phyloP scores from a whole-genome alignment of 2,888 invertebrate species.

The Cheilosia pagana region DNA sequence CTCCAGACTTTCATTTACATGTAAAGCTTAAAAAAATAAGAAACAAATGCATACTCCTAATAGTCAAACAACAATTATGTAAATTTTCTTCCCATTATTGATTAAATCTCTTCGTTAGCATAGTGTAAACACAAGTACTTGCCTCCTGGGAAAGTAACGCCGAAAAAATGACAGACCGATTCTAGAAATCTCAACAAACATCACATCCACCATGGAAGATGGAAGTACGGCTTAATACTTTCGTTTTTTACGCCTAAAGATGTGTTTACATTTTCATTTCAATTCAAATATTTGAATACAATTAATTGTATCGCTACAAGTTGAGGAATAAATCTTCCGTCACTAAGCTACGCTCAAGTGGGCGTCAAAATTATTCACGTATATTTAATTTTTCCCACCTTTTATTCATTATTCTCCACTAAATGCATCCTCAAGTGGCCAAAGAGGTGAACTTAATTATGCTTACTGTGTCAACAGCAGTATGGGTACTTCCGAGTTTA shows the following conservation, averaged over 20 bases:
- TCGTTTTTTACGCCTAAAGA: slow-evolving; percentile 37
- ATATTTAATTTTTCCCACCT: neutral
- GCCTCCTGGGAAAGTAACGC: slow-evolving; percentile 23
- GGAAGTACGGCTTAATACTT: slow-evolving; percentile 12
- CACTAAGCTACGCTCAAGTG: slow-evolving; percentile 17
- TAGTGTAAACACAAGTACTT: slow-evolving; percentile 9
- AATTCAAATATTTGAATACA: slow-evolving; percentile 50
- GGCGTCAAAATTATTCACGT: slow-evolving; percentile 1
- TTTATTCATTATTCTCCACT: neutral
- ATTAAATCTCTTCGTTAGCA: slow-evolving; percentile 4
- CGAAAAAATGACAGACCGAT: slow-evolving; percentile 31
- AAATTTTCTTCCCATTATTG: slow-evolving; percentile 7
- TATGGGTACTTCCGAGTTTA: neutral
- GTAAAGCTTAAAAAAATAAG: too few relatives aligned
- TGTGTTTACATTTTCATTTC: slow-evolving; percentile 50
- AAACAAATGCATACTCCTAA: neutral
- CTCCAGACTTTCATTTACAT: too few relatives aligned
- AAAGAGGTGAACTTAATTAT: slow-evolving; percentile 23
- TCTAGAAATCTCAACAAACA: slow-evolving; percentile 19
- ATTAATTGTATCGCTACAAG: slow-evolving; percentile 16
- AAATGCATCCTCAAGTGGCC: slow-evolving; percentile 28
- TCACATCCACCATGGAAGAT: neutral
- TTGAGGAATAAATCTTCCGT: slow-evolving; percentile 39
- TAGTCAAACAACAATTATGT: neutral
- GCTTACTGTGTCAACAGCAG: slow-evolving; percentile 15